Percentiles rank a stretch among this genome's conserved stretches.
Evolutionary conservation across 2,888 invertebrate genomes (phyloP).

Genomic region (Eupithecia dodoneata): DNA sequence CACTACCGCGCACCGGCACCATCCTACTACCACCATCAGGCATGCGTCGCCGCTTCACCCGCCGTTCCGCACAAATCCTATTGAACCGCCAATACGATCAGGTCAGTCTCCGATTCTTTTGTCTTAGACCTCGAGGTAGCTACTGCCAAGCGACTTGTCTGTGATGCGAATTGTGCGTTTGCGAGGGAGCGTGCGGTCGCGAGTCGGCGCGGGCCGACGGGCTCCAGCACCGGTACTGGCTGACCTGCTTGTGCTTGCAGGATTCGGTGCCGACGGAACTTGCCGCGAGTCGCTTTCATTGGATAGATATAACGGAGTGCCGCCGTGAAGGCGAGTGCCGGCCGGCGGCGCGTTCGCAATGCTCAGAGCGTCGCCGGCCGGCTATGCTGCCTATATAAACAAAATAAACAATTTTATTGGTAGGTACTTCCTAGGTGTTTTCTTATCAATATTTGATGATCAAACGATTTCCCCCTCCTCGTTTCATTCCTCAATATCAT

Average conservation of each 20-base stretch:
- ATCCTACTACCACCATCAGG: conserved; percentile 84
- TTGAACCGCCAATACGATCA: conserved; percentile 67
- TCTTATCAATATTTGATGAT: background rate
- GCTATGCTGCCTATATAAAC: conserved; percentile 33
- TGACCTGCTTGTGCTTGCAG: conserved; percentile 80
- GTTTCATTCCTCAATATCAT: background rate
- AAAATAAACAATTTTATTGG: background rate
- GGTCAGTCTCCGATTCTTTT: conserved; percentile 59
- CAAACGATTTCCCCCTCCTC: background rate
- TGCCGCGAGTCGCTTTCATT: conserved; percentile 72
- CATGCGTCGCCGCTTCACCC: conserved; percentile 83
- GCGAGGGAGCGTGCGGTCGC: conserved; percentile 57
- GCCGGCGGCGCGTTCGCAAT: conserved; percentile 78
- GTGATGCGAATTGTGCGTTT: conserved; percentile 70
- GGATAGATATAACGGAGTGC: conserved; percentile 80
- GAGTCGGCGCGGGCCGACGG: conserved; percentile 53
- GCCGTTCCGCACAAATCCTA: conserved; percentile 80
- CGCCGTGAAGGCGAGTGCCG: conserved; percentile 73
- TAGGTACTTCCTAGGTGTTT: background rate
- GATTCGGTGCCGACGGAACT: conserved; percentile 79
- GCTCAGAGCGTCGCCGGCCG: conserved; percentile 71
- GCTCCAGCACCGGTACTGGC: conserved; percentile 67
- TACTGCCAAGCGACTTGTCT: conserved; percentile 65
- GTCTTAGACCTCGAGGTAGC: conserved; percentile 33
- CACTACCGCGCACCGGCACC: conserved; percentile 78